Conservation (phyloP, 2,113 vertebrate genomes). For the Phylloscopus trochiloides region DNA sequence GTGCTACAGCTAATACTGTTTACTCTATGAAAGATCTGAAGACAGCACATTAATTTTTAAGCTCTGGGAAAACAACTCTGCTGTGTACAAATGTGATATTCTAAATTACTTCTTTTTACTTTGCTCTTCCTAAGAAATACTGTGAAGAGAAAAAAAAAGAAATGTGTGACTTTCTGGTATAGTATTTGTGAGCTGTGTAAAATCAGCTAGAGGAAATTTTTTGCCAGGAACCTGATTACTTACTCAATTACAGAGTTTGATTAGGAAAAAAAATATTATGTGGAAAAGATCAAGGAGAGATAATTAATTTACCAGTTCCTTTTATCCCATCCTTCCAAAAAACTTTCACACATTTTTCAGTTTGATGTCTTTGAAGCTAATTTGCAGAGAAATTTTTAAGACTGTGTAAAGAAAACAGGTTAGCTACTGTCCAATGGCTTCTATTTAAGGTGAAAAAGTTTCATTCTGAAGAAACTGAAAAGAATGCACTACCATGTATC, state of each 20-base stretch:
- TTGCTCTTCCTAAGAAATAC: background rate
- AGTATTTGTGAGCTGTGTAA: background rate
- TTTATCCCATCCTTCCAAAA: background rate
- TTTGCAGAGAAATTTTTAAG: background rate
- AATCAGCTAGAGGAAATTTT: background rate
- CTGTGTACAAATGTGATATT: background rate
- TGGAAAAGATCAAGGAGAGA: slow-evolving; percentile 30
- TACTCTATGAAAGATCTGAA: background rate
- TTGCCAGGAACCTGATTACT: background rate
- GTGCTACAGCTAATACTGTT: background rate
- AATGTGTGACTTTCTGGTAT: background rate
- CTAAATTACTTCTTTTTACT: background rate
- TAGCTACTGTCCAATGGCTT: slow-evolving; percentile 30
- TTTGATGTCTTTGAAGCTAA: slow-evolving; percentile 32
- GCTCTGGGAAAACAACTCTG: background rate
- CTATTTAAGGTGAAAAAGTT: slow-evolving; percentile 19
- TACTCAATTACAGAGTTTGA: background rate
- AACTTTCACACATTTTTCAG: background rate
- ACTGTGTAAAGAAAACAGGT: background rate
- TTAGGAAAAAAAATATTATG: background rate
- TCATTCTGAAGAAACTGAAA: background rate
- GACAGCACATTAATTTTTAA: background rate
- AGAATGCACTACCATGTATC: background rate
- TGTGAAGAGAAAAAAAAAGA: background rate
- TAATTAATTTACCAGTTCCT: slow-evolving; percentile 40